phyloP scores from a whole-genome alignment of 2,888 invertebrate genomes.

The Acanthosepion esculentum region DNA sequence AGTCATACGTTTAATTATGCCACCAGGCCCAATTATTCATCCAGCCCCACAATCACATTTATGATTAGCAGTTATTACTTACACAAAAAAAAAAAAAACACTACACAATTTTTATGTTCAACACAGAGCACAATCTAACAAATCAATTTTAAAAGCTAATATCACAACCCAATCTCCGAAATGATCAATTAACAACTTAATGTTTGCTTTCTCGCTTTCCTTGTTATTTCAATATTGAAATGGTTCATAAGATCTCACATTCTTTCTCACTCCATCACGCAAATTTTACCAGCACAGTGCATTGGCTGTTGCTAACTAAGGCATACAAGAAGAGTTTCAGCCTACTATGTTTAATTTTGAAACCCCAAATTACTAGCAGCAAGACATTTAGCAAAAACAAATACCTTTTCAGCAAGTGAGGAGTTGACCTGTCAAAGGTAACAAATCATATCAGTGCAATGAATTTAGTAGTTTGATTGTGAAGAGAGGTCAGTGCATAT shows the following conservation, averaged over 20 bases:
- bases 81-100: too few relatives aligned
- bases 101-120: too few relatives aligned
- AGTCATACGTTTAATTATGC: too few relatives aligned
- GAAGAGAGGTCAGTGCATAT: constrained; percentile 34
- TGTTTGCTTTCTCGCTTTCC: too few relatives aligned
- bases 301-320: constrained; percentile 41
- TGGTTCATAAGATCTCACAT: background rate
- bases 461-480: background rate
- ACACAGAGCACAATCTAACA: too few relatives aligned
- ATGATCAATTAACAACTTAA: too few relatives aligned
- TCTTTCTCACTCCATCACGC: background rate
- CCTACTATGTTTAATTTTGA: background rate
- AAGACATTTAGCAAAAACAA: constrained; percentile 43
- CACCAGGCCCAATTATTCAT: too few relatives aligned
- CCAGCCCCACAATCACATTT: too few relatives aligned
- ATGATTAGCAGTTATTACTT: too few relatives aligned
- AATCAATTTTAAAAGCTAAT: too few relatives aligned
- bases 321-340: constrained; percentile 41
- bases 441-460: constrained; percentile 45
- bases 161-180: too few relatives aligned
- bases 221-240: background rate
- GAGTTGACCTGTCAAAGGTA: constrained; percentile 46
- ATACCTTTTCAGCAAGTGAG: constrained; percentile 46
- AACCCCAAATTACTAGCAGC: constrained; percentile 44
- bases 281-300: constrained; percentile 38